Evolutionary conservation across 1,140 invertebrate genomes (phyloP), one percentile per base, ranked within the genome.

Genomic region (Monochamus saltuarius): DNA sequence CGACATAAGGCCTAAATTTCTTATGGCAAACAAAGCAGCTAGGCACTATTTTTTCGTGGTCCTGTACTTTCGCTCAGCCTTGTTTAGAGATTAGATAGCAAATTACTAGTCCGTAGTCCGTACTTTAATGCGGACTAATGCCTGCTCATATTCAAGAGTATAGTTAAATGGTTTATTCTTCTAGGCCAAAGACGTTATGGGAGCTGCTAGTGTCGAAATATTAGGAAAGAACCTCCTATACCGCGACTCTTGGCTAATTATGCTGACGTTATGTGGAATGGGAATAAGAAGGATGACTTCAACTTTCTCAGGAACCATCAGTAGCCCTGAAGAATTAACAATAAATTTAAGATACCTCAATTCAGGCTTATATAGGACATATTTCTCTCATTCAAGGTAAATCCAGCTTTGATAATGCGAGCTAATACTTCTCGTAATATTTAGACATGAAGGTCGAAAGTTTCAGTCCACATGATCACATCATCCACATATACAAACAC

Each of bases 171-270:
- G 51, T 34, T 11, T 16, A 36, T 59, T 59, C n/a, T 73, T 73
- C 3, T 52, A 59, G 2, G 61, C n/a, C 1, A 68, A 43, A 1
- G 38, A 29, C 7, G 70, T 70, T 1, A 79, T 37, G 0, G 50
- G 49, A 17, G 53, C 14, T 8, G 75, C 68, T 29, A 74, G 64
- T 61, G 66, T 56, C 0, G 72, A 59, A 57, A 75, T 79, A 42
- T 71, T 43, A 0, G 59, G 62, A 3, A 81, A 61, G 65, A 78
- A 80, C 34, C 71, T 52, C 22, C 72, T 40, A 59, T 79, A 80
- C 67, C 75, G 82, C 1, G 72, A 68, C 1, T 68, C 64, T 29
- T 82, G 62, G 1, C 82, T 80, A 1, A 82, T 37, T 59, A 84
- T 81, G 22, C 68, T 29, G 22, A 52, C 16, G 34, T 34, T 52